A percentile compares a stretch with the other conserved stretches of the same genome.
Conservation (phyloP, 2,113 vertebrate species). For the Verasper variegatus region DNA sequence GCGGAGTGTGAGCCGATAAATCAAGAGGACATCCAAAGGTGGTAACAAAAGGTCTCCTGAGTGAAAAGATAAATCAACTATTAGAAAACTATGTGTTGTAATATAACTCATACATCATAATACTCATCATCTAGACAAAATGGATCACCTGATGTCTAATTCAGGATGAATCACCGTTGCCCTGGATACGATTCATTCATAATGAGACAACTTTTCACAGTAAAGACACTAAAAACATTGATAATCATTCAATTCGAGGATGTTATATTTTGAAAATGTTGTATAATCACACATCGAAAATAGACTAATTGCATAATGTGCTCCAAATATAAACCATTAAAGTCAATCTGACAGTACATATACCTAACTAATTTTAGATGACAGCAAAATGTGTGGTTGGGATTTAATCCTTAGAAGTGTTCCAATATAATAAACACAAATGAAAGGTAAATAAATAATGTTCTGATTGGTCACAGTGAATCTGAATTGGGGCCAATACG, state of each 20-base stretch:
- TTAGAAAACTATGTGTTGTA: neutral
- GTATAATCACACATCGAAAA: neutral
- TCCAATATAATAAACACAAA: neutral
- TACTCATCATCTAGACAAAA: neutral
- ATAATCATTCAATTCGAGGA: neutral
- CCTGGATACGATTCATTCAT: neutral
- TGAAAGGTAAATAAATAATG: no score
- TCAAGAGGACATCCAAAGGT: conserved; percentile 13
- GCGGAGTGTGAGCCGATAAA: conserved; percentile 23
- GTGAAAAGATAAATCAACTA: conserved; percentile 14
- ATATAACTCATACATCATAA: neutral
- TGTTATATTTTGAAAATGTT: neutral
- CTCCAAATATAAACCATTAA: neutral
- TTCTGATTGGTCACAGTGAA: no score
- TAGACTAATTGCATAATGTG: neutral
- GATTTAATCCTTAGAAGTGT: neutral
- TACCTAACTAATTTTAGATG: neutral
- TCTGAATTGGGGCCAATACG: no score
- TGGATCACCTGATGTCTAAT: neutral
- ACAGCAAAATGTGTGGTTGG: neutral
- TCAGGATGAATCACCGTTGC: neutral
- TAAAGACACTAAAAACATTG: neutral
- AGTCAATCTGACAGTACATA: neutral
- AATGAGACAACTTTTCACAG: neutral
- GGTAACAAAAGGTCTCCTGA: neutral